Conservation (phyloP, 2,888 invertebrate genomes). For the Chymomyza procnemis region DNA sequence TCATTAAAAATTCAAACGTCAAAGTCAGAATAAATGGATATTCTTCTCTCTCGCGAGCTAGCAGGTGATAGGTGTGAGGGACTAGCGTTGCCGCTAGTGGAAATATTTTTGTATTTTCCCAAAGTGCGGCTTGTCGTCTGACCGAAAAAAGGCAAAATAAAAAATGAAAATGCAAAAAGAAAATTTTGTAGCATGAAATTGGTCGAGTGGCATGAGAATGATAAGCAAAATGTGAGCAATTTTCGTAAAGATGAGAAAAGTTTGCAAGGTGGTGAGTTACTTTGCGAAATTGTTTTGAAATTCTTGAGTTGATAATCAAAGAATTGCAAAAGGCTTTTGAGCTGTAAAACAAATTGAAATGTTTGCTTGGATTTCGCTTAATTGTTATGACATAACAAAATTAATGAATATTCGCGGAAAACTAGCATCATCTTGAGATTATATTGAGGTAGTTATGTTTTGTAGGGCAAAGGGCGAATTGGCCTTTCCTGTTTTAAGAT, state of each 20-base stretch:
- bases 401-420: neutral
- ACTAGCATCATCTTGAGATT: neutral
- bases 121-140: neutral
- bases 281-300: neutral
- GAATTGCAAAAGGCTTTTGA: neutral
- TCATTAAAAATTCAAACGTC: slow-evolving; percentile 73
- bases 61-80: neutral
- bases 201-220: neutral
- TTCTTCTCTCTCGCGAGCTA: no score
- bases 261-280: neutral
- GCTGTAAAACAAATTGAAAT: neutral
- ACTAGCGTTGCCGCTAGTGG: neutral
- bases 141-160: neutral
- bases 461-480: no score
- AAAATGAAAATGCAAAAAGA: neutral
- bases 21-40: slow-evolving; percentile 70
- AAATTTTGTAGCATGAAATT: neutral
- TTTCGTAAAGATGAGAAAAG: neutral
- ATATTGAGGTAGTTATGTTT: no score
- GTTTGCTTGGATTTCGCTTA: neutral
- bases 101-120: slow-evolving; percentile 31
- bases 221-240: neutral
- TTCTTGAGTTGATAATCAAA: neutral
- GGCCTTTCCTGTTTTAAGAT: no score
- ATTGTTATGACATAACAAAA: neutral